A percentile compares a stretch with the other conserved stretches of the same genome.
These are phyloP conservation scores for Spodoptera frugiperda DNA, from an alignment of 1,140 invertebrate species.

Conservation along the genomic window DNA sequence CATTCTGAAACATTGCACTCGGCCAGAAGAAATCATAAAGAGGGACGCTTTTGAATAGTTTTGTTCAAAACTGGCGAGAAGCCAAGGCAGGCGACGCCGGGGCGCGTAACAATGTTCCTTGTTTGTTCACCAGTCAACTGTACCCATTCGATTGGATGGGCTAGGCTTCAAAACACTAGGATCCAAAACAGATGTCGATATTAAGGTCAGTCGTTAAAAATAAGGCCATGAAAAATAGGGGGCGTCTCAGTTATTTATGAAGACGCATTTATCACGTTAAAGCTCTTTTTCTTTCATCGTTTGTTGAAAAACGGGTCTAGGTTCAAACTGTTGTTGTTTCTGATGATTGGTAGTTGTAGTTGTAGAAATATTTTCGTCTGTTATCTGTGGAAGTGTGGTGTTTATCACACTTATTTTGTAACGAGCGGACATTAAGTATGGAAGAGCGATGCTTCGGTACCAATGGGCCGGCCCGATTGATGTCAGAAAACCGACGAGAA, in stretches of 20 bases:
- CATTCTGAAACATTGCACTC: constrained; percentile 8
- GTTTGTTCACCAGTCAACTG: background rate
- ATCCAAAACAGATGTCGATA: constrained; percentile 1
- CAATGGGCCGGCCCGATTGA: too few species aligned
- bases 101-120: constrained; percentile 17
- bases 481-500: too few species aligned
- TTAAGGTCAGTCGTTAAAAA: background rate
- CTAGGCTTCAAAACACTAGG: constrained; percentile 2
- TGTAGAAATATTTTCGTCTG: background rate
- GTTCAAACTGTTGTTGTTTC: background rate
- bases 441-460: too few species aligned
- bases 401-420: too few species aligned
- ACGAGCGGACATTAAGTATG: too few species aligned
- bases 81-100: background rate
- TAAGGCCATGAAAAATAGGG: constrained; percentile 13
- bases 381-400: too few species aligned
- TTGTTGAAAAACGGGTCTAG: background rate
- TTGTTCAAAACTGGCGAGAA: constrained; percentile 17
- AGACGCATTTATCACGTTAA: too few species aligned
- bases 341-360: background rate
- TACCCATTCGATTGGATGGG: background rate
- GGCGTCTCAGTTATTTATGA: constrained; percentile 18
- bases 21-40: constrained; percentile 24
- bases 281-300: background rate
- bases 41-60: constrained; percentile 22